Conservation (phyloP, 2,797 vertebrate species). For the Notolabrus celidotus region DNA sequence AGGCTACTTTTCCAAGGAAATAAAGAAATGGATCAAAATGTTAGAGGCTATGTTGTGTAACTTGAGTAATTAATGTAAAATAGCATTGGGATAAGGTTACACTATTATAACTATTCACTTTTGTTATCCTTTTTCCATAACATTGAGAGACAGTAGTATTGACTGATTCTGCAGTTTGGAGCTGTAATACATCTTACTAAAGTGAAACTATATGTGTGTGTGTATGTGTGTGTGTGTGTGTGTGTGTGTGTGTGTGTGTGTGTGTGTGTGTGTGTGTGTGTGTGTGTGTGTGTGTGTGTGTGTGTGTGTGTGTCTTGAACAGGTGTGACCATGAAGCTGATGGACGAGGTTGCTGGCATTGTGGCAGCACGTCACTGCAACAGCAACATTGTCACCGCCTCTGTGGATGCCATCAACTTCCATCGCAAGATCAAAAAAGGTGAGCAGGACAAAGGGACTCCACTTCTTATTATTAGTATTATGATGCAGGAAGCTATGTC, state of each 20-base stretch:
- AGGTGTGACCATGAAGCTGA: conserved; percentile 99
- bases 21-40: no score
- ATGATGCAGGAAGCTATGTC: neutral
- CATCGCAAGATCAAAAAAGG: conserved; percentile 96
- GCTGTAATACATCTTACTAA: neutral
- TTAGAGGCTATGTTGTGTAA: no score
- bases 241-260: conserved; percentile 36
- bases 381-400: conserved; percentile 96
- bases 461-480: neutral
- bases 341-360: conserved; percentile 97
- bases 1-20: no score
- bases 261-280: conserved; percentile 23
- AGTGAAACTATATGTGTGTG: conserved; percentile 8
- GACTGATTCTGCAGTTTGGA: neutral
- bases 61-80: no score
- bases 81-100: no score
- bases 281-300: no score
- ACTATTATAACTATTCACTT: no score
- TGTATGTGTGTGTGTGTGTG: conserved; percentile 25
- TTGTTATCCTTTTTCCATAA: no score
- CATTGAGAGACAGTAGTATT: no score
- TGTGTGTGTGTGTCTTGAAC: conserved; percentile 41
- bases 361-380: conserved; percentile 94
- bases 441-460: conserved; percentile 55
- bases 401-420: conserved; percentile 96